A percentile compares a stretch with the other conserved stretches of the same genome.
Conservation (phyloP, 2,113 vertebrate species). For the Ptilorrhoa leucosticta region DNA sequence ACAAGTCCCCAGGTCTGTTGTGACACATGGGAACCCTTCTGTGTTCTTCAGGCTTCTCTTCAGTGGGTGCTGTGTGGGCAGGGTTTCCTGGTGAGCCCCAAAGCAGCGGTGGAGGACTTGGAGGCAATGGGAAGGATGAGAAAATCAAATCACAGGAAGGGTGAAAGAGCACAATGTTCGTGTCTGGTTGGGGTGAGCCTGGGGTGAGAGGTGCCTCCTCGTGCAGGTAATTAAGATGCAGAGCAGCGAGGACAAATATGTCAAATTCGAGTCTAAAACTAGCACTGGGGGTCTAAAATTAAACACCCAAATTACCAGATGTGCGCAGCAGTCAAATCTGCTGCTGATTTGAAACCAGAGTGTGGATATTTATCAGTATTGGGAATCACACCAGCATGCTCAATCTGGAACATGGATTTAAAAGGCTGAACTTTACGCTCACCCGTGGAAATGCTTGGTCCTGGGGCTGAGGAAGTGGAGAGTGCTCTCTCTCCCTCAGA, state of each 20-base stretch:
- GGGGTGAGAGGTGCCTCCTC: not conserved
- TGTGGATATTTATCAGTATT: not conserved
- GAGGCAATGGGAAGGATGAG: not conserved
- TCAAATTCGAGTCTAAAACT: slow-evolving; percentile 11
- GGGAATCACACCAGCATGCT: not conserved
- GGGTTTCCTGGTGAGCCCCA: not conserved
- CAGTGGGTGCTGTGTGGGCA: not conserved
- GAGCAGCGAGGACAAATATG: slow-evolving; percentile 1
- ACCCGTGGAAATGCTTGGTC: not conserved
- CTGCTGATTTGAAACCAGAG: not conserved
- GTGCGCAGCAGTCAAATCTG: not conserved
- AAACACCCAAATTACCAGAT: not conserved
- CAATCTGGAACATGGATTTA: not conserved
- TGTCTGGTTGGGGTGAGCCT: not conserved
- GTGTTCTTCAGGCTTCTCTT: not conserved
- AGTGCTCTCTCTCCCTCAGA: not conserved
- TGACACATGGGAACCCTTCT: not conserved
- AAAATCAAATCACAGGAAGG: not conserved
- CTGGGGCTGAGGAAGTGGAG: not conserved
- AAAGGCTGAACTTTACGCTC: not conserved
- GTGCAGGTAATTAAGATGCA: slow-evolving; percentile 16
- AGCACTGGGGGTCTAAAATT: slow-evolving; percentile 10
- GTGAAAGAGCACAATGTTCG: not conserved
- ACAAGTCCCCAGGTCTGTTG: not conserved
- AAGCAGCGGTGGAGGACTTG: not conserved